phyloP scores from a whole-genome alignment of 1,140 invertebrate genomes.

The Stenopsyche tienmushanensis region DNA sequence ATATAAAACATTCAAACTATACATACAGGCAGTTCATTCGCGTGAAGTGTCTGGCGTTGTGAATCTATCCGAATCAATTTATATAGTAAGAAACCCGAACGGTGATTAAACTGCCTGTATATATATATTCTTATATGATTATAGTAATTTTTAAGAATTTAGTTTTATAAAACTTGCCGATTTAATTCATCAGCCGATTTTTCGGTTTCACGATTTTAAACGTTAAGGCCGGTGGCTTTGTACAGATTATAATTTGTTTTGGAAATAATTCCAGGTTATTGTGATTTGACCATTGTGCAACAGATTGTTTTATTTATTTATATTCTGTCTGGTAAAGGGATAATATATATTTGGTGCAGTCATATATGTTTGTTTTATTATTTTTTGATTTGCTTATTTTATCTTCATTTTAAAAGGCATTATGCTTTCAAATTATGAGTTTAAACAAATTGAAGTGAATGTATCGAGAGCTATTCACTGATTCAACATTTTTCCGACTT shows the following conservation, averaged over 20 bases:
- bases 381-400: too few relatives aligned
- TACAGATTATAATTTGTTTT: constrained; percentile 9
- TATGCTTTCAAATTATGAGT: too few relatives aligned
- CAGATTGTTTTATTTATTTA: constrained; percentile 41
- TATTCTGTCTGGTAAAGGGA: constrained; percentile 42
- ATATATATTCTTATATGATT: background rate
- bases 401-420: too few relatives aligned
- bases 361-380: constrained; percentile 26
- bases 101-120: background rate
- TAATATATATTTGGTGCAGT: constrained; percentile 43
- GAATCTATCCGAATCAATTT: background rate
- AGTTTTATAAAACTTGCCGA: constrained; percentile 18
- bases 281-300: constrained; percentile 39
- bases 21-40: too few relatives aligned
- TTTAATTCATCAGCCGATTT: background rate
- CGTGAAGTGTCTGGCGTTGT: too few relatives aligned
- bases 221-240: constrained; percentile 9
- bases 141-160: background rate
- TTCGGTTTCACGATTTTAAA: constrained; percentile 1
- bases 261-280: constrained; percentile 36
- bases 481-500: too few relatives aligned
- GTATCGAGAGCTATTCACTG: too few relatives aligned
- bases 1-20: too few relatives aligned
- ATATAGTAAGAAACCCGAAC: background rate
- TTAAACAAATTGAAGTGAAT: too few relatives aligned